Conservation (phyloP, 2,797 vertebrate genomes). For the Coluber constrictor region DNA sequence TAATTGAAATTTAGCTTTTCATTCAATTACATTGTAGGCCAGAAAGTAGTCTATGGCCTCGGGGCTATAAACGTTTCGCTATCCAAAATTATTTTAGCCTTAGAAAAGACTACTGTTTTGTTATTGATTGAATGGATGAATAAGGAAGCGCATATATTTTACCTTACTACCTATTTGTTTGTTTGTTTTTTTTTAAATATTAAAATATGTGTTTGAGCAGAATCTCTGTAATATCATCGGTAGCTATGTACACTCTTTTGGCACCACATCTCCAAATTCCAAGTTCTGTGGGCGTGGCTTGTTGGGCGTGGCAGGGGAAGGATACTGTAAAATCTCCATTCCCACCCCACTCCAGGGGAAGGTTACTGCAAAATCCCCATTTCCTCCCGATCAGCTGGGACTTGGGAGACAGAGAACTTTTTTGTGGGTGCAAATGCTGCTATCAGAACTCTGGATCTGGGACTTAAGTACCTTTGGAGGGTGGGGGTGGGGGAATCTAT, state of each 20-base stretch:
- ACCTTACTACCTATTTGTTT: neutral
- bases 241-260: neutral
- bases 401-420: too few relatives aligned
- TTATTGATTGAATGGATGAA: neutral
- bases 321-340: too few relatives aligned
- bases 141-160: neutral
- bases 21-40: neutral
- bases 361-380: too few relatives aligned
- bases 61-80: neutral
- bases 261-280: too few relatives aligned
- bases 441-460: neutral
- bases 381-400: too few relatives aligned
- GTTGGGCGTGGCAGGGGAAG: too few relatives aligned
- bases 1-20: neutral
- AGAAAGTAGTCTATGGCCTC: neutral
- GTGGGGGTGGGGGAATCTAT: neutral
- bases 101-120: neutral
- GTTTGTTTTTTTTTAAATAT: too few relatives aligned
- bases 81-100: neutral
- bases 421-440: too few relatives aligned
- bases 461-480: neutral
- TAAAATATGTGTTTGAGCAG: neutral
- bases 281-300: too few relatives aligned
- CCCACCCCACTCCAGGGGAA: too few relatives aligned
- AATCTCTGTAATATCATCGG: neutral